Evolutionary conservation across 2,888 invertebrate species (phyloP).

Genomic region (Apocheima hispidaria): DNA sequence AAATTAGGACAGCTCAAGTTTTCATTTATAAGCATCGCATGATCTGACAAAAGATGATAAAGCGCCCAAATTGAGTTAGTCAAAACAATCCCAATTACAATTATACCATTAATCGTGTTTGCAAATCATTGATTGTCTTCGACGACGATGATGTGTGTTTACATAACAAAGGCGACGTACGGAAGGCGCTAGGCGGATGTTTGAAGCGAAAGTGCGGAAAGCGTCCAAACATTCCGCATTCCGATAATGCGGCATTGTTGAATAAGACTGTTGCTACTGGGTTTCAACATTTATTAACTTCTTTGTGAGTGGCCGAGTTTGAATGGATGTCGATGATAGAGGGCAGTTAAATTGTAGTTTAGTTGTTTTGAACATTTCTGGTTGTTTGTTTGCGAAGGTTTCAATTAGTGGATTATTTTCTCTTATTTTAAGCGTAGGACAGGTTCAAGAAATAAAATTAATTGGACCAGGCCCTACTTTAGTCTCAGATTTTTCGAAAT

Average conservation of each 20-base stretch:
- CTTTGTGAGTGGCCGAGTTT: slow-evolving; percentile 25
- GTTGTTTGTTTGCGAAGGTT: background rate
- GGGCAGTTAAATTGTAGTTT: background rate
- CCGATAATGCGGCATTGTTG: slow-evolving; percentile 48
- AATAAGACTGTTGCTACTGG: slow-evolving; percentile 38
- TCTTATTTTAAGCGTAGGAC: background rate
- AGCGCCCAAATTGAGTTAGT: slow-evolving; percentile 43
- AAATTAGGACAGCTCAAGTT: too few species aligned
- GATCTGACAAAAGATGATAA: background rate
- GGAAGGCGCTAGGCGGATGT: slow-evolving; percentile 73
- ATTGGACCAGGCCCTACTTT: background rate
- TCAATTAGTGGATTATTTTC: background rate
- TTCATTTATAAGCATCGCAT: too few species aligned
- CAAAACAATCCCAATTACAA: slow-evolving; percentile 51
- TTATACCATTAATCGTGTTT: slow-evolving; percentile 54
- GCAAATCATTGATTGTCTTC: slow-evolving; percentile 56
- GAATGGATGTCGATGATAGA: slow-evolving; percentile 1
- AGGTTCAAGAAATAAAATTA: background rate
- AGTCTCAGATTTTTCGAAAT: background rate
- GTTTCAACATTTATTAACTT: slow-evolving; percentile 33
- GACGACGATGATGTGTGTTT: slow-evolving; percentile 61
- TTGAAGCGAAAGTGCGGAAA: slow-evolving; percentile 82
- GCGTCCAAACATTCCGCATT: slow-evolving; percentile 79
- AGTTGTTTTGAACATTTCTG: background rate
- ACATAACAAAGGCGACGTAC: slow-evolving; percentile 64